Evolutionary conservation across 1,140 invertebrate genomes (phyloP), one percentile per base, ranked within the genome.

Genomic region (Drosophila sechellia): DNA sequence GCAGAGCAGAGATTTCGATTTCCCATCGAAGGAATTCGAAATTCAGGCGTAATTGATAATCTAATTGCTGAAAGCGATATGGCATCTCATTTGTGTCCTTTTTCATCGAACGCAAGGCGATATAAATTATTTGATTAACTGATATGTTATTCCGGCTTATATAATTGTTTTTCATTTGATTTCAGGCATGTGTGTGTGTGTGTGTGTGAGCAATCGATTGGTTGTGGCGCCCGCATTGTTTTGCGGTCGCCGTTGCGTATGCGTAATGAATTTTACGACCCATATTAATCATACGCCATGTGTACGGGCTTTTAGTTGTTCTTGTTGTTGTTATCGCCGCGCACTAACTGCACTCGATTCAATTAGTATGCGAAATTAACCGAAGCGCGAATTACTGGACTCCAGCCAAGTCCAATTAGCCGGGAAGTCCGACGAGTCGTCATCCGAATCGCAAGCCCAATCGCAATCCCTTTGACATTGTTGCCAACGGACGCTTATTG

Each of bases 251-350:
- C 65, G 34, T 42, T 46, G 65, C 72, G 80, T 85, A 85, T 84
- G 66, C 77, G 76, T 75, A 79, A 79, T 72, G 48, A 43, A 53
- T 61, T 58, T 57, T 58, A 45, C 34, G 39, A 40, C 17, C 52
- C 37, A 48, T 37, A 85, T 79, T 76, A 84, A 80, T 80, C 60
- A 80, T 80, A 85, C 81, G 72, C 72, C 72, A 40, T 70, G 34
- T 85, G 61, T 64, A 43, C 45, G 55, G 57, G 12, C 50, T 31
- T 22, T 37, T 15, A 10, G 22, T 15, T 6, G n/a, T 15, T 42
- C 5, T 8, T 42, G n/a, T 50, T 50, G 49, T 35, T 34, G 10
- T 12, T 43, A 8, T 35, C 17, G 31, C 17, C 11, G 8, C 10
- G 15, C 49, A 50, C 31, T 50, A 35, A 42, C 15, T 61, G 78